These are phyloP conservation scores for Vultur gryphus DNA, from an alignment of 2,797 vertebrate genomes.

Conservation along the genomic window DNA sequence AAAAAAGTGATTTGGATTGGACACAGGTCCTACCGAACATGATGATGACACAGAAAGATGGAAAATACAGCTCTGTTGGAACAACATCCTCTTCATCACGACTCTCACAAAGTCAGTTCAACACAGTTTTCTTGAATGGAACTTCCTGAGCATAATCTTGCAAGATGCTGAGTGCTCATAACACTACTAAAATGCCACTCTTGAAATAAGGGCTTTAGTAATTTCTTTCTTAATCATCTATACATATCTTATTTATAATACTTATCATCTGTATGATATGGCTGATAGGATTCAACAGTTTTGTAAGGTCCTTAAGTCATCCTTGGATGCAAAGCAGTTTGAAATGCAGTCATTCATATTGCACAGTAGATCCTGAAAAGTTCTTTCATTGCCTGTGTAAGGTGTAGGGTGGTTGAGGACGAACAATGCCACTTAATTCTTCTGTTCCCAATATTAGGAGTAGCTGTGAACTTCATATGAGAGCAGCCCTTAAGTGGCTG, in stretches of 20 bases:
- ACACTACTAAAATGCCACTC: neutral
- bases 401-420: neutral
- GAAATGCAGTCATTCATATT: neutral
- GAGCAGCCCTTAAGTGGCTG: neutral
- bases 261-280: neutral
- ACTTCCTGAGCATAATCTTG: neutral
- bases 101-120: neutral
- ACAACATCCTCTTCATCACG: neutral
- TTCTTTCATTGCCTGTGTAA: neutral
- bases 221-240: neutral
- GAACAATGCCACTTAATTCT: neutral
- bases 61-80: neutral
- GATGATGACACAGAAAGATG: neutral
- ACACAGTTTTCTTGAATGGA: neutral
- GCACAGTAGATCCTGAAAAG: neutral
- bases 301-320: neutral
- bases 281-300: neutral
- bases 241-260: too few species aligned
- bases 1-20: neutral
- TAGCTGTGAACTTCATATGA: neutral
- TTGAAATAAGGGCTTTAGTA: neutral
- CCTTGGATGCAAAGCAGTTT: neutral
- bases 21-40: neutral
- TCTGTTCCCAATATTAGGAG: neutral
- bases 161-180: neutral